Evolutionary conservation across 2,888 invertebrate genomes (phyloP).

Genomic region (Herminia tarsipennalis): DNA sequence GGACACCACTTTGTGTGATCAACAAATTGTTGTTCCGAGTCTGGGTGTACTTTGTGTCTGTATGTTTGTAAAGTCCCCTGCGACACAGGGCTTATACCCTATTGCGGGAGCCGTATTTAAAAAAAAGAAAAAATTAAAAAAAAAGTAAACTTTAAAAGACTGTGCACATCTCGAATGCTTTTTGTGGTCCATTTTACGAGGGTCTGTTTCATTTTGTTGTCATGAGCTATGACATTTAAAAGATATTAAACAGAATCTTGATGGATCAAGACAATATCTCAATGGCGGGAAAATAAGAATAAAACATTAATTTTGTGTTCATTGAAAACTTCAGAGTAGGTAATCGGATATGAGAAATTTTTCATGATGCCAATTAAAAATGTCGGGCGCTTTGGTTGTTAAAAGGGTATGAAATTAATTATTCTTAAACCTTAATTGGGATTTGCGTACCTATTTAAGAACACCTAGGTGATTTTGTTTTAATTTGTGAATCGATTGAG

Average conservation of each 20-base stretch:
- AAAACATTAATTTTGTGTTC: conserved; percentile 60
- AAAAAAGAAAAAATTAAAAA: too few species aligned
- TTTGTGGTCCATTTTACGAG: neutral
- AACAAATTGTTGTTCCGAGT: too few species aligned
- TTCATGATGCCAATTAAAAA: conserved; percentile 82
- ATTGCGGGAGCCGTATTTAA: too few species aligned
- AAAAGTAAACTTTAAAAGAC: too few species aligned
- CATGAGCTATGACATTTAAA: neutral
- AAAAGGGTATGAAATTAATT: conserved; percentile 71
- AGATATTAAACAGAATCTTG: conserved; percentile 18
- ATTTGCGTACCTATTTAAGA: conserved; percentile 35
- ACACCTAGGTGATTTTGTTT: conserved; percentile 35
- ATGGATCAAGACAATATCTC: conserved; percentile 47
- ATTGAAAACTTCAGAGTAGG: conserved; percentile 65
- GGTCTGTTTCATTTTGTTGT: neutral
- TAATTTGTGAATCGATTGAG: conserved; percentile 8
- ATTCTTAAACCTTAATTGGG: conserved; percentile 40
- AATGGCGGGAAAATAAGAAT: conserved; percentile 47
- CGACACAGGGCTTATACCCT: too few species aligned
- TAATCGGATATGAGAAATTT: conserved; percentile 75
- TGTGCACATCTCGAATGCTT: too few species aligned
- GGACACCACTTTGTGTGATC: too few species aligned
- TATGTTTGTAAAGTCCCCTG: too few species aligned
- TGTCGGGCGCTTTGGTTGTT: conserved; percentile 62
- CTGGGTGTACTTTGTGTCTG: too few species aligned